These are phyloP conservation scores for Sanderia malayensis DNA, from an alignment of 30 jellyfish, hydroid and myxozoan genomes.

Conservation along the genomic window DNA sequence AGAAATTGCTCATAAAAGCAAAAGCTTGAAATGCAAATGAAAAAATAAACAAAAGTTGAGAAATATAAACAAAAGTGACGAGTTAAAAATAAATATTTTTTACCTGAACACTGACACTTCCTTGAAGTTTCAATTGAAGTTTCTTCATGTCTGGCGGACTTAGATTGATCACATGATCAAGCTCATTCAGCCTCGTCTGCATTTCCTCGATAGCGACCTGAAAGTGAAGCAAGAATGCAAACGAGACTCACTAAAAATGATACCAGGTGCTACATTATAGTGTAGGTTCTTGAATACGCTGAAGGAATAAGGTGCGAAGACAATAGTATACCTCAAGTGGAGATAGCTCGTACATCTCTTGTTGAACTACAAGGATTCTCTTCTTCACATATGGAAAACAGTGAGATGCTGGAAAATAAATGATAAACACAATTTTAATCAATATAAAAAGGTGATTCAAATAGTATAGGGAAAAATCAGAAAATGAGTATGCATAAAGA, in stretches of 20 bases:
- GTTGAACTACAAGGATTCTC: constrained; percentile 86
- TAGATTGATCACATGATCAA: constrained; percentile 71
- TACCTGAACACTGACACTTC: constrained; percentile 98
- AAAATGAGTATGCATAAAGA: not conserved
- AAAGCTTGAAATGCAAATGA: not conserved
- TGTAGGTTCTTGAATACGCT: no score
- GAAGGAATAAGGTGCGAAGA: no score
- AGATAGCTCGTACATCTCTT: constrained; percentile 87
- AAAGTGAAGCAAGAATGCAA: no score
- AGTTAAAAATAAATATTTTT: no score
- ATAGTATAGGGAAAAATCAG: not conserved
- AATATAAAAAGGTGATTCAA: no score
- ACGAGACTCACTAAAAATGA: no score
- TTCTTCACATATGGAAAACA: constrained; percentile 97
- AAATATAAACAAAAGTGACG: no score
- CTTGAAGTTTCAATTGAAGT: constrained; percentile 90
- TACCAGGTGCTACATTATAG: no score
- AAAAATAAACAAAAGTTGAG: not conserved
- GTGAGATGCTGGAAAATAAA: constrained; percentile 83
- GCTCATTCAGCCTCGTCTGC: constrained; percentile 83
- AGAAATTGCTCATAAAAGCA: not conserved
- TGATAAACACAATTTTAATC: not conserved
- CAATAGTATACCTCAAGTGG: constrained; percentile 99
- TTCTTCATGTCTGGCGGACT: constrained; percentile 96
- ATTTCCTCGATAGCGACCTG: constrained; percentile 98